Conservation (phyloP, 2,113 vertebrate species). For the Oxygymnocypris stewartii region DNA sequence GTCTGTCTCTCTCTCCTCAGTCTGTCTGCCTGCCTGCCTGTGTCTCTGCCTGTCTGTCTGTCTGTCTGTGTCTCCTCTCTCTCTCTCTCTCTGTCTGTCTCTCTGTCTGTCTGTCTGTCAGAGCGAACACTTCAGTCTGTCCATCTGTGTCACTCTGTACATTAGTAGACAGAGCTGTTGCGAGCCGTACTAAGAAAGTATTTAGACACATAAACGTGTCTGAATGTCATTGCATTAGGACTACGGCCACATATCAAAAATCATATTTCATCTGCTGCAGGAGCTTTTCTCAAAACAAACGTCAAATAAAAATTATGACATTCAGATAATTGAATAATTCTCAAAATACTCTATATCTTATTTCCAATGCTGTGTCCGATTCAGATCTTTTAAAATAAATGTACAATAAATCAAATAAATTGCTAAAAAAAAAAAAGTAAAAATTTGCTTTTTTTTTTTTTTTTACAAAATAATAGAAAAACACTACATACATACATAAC, state of each 20-base stretch:
- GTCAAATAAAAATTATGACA: background rate
- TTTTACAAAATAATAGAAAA: background rate
- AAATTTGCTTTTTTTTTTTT: too few relatives aligned
- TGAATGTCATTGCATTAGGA: background rate
- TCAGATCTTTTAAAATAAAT: background rate
- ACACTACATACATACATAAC: too few relatives aligned
- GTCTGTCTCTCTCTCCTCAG: too few relatives aligned
- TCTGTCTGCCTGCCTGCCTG: too few relatives aligned
- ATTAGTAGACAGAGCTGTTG: background rate
- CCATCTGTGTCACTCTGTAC: background rate
- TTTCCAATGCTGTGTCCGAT: background rate
- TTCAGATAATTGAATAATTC: background rate
- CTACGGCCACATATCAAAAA: background rate
- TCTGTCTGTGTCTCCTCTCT: too few relatives aligned
- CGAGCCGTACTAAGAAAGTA: background rate
- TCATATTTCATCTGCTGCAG: background rate
- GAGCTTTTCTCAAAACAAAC: background rate
- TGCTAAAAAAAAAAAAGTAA: background rate
- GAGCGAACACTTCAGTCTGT: too few relatives aligned
- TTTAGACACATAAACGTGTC: background rate
- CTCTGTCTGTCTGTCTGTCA: too few relatives aligned
- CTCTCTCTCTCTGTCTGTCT: too few relatives aligned
- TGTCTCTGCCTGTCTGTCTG: too few relatives aligned
- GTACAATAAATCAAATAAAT: background rate
- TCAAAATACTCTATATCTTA: background rate